Evolutionary conservation across 2,888 invertebrate species (phyloP), one percentile per base, ranked within the genome.

Genomic region (Pristionchus entomophagus): DNA sequence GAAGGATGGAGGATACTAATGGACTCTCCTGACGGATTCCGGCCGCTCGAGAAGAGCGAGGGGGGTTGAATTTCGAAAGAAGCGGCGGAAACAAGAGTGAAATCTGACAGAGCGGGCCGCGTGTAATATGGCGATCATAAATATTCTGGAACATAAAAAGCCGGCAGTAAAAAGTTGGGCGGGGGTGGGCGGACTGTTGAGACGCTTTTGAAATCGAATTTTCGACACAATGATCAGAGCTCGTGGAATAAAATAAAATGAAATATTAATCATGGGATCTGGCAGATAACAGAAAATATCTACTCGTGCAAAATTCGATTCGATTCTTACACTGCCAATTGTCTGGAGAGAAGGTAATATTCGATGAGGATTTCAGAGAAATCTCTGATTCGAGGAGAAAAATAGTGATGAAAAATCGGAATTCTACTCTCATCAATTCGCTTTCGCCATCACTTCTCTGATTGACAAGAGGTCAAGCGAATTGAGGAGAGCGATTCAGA

Each of bases 131-230:
- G 38, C 73, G 73, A 45, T 45, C 73, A 26, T 45, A 73, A 73
- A 73, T n/a, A n/a, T 73, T 73, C 73, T 73, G 19, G 41, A 73
- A 73, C 73, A 73, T 73, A 73, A 73, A 73, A 73, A 41, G n/a
- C 17, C 26, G 45, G n/a, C 26, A 12, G 41, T 38, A 38, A 69
- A 73, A 73, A 73, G 41, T 45, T 41, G 32, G 56, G n/a, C n/a
- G 38, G 19, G 35, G 38, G 65, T 69, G 65, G 38, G 38, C 22
- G 65, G 38, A 69, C 38, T 69, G 29, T 22, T 35, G 65, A 69
- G 22, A 38, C 17, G 65, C 35, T 59, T 59, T 17, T n/a, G n/a
- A n/a, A n/a, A n/a, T n/a, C n/a, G n/a, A n/a, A n/a, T n/a, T n/a
- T n/a, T n/a, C n/a, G n/a, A n/a, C n/a, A n/a, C n/a, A n/a, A n/a